Conservation (phyloP, 2,797 vertebrate species). For the Darevskia mixta region DNA sequence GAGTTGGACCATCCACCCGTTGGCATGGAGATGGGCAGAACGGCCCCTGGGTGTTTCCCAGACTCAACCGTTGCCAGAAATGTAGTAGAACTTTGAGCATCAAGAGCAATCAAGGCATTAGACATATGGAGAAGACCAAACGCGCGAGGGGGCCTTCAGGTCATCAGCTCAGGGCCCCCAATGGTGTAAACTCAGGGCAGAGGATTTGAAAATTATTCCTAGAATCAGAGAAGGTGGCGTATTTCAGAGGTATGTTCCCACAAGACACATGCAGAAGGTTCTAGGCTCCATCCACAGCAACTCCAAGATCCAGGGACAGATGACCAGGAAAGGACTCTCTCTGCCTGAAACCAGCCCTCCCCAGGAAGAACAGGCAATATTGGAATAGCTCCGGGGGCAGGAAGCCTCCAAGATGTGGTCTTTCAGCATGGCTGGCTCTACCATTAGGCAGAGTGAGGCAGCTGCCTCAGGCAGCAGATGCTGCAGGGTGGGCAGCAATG, state of each 20-base stretch:
- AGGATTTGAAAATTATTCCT: not conserved
- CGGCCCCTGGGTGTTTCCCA: conserved; percentile 15
- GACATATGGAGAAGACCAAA: not conserved
- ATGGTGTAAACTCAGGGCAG: too few relatives aligned
- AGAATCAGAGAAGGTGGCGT: not conserved
- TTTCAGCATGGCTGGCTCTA: too few relatives aligned
- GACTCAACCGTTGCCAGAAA: not conserved
- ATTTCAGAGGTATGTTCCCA: too few relatives aligned
- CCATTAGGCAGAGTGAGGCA: too few relatives aligned
- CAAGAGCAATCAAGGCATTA: too few relatives aligned
- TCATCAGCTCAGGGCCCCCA: not conserved
- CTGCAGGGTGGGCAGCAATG: too few relatives aligned
- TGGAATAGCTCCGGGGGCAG: too few relatives aligned
- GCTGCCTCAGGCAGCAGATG: too few relatives aligned
- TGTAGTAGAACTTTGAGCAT: not conserved
- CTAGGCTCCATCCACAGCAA: not conserved
- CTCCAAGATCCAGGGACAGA: too few relatives aligned
- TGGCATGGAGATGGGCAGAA: conserved; percentile 3
- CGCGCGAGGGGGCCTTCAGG: too few relatives aligned
- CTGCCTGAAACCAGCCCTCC: not conserved
- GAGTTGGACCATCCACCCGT: not conserved
- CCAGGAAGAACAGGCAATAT: too few relatives aligned
- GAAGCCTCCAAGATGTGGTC: too few relatives aligned
- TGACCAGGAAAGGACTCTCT: not conserved
- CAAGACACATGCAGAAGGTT: not conserved